Base-by-base conservation (phyloP, 2,888 invertebrate genomes). In the Archaeoteleia sp. region DNA sequence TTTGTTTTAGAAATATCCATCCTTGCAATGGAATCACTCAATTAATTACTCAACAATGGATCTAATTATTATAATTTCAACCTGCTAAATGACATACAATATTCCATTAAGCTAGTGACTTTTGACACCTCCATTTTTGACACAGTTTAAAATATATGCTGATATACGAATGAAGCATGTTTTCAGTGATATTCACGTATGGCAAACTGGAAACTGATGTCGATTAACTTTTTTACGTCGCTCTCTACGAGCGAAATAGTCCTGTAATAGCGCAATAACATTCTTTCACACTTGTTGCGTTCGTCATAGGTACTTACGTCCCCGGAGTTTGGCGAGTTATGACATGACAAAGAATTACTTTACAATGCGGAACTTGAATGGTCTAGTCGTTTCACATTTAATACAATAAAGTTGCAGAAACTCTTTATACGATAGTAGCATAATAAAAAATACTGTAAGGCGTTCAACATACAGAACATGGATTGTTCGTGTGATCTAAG, bases 281-380 rank as follows among this genome's bases (percentile, higher is more conserved):
- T 77, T 75, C 73, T 77, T 77, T 78, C 75, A 65, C 78, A 79
- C 79, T 80, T 80, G 80, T 80, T 80, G 79, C 79, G 72, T 75
- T 72, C 74, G 67, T 67, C 62, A 65, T 58, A 71, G 66, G 67
- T 71, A 67, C 63, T 70, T 58, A 71, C 73, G 72, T 71, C 72
- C 63, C 70, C 67, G 63, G 61, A 61, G 54, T 71, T 71, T 67
- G 54, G 53, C 55, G 67, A 67, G 69, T 67, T 58, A 67, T 67
- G 68, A 70, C 49, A 67, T 51, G 68, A 55, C 37, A 43, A 71
- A 62, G 58, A 55, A 68, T 71, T 66, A 61, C 60, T 65, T 73
- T 68, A 66, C 69, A 65, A 74, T 62, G 51, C 32, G 60, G 63
- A 55, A 61, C 63, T 48, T 60, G 60, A 66, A 54, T 49, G 55